Percentiles rank a stretch among this genome's conserved stretches.
These are phyloP conservation scores for Erebia palarica DNA, from an alignment of 2,888 invertebrate genomes.

Conservation along the genomic window DNA sequence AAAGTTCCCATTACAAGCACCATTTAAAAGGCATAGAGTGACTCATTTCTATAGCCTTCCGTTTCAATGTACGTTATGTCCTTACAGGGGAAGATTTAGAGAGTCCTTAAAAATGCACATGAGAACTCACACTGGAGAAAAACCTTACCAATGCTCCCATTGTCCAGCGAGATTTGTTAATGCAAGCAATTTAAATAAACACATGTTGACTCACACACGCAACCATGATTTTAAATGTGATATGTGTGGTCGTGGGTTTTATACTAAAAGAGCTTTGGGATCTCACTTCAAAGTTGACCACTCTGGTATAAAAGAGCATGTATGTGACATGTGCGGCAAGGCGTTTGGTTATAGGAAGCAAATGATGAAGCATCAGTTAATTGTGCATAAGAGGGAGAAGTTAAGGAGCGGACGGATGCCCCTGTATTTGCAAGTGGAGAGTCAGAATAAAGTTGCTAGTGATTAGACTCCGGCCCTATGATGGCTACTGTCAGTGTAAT, in stretches of 20 bases:
- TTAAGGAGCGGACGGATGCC: slow-evolving; percentile 65
- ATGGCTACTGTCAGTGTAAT: too few relatives aligned
- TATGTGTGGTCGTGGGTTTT: slow-evolving; percentile 63
- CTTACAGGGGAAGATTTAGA: slow-evolving; percentile 67
- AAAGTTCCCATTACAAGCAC: slow-evolving; percentile 57
- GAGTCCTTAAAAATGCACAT: slow-evolving; percentile 74
- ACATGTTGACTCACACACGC: slow-evolving; percentile 60
- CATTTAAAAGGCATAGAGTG: slow-evolving; percentile 62
- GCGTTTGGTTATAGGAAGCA: slow-evolving; percentile 72
- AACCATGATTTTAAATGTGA: slow-evolving; percentile 66
- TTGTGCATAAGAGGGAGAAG: slow-evolving; percentile 72
- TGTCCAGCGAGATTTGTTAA: slow-evolving; percentile 67
- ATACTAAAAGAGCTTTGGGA: slow-evolving; percentile 62
- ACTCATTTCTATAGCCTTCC: slow-evolving; percentile 68
- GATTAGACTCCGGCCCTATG: neutral
- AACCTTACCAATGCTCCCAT: slow-evolving; percentile 66
- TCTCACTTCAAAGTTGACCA: slow-evolving; percentile 71
- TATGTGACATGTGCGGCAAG: slow-evolving; percentile 68
- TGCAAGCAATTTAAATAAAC: slow-evolving; percentile 73
- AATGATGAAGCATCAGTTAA: slow-evolving; percentile 74
- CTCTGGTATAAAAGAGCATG: slow-evolving; percentile 67
- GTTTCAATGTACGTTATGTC: slow-evolving; percentile 66
- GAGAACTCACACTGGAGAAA: slow-evolving; percentile 72
- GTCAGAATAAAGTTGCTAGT: neutral
- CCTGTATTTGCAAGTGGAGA: slow-evolving; percentile 63